Evolutionary conservation across 30 jellyfish, hydroid and myxozoan genomes (phyloP), one percentile per base, ranked within the genome.

Genomic region (Turritopsis rubra): DNA sequence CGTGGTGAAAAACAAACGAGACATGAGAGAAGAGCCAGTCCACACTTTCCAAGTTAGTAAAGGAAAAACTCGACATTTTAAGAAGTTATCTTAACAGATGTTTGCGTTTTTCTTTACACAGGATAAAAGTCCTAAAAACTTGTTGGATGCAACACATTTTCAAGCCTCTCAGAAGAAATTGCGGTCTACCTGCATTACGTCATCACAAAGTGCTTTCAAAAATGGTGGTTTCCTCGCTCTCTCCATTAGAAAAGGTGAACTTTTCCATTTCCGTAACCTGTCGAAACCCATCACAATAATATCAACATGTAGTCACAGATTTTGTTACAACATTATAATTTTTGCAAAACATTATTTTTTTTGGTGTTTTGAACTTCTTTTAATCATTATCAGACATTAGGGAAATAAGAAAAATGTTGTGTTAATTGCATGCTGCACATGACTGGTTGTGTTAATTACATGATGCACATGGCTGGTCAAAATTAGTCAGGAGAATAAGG

Each of bases 261-360:
- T 68, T 27, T 68, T 68, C 77, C 77, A 68, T 68, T 68, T 68
- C 77, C 77, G 77, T 68, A 68, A 22, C 77, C 30, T 27, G 28
- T 68, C 30, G 30, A 68, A 68, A 68, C 77, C 77, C 77, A n/a
- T 68, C 21, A 19, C 30, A 41, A 41, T 3, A 41, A 41, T 13
- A 41, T n/a, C n/a, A 41, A 41, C 5, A 3, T 41, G 60, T 41
- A 5, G 13, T 3, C 60, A 41, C 9, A 41, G 60, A 41, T 41
- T 41, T 41, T 41, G 60, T 3, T 3, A 13, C 60, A 41, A 3
- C 60, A 41, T 41, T 3, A 41, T 41, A 41, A 41, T 41, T n/a
- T n/a, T n/a, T n/a, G n/a, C n/a, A n/a, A n/a, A n/a, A n/a, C n/a
- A n/a, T n/a, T 5, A 41, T 41, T 41, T 41, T 41, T 41, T 41